Conservation (phyloP, 2,113 vertebrate species). For the Percina caprodes region DNA sequence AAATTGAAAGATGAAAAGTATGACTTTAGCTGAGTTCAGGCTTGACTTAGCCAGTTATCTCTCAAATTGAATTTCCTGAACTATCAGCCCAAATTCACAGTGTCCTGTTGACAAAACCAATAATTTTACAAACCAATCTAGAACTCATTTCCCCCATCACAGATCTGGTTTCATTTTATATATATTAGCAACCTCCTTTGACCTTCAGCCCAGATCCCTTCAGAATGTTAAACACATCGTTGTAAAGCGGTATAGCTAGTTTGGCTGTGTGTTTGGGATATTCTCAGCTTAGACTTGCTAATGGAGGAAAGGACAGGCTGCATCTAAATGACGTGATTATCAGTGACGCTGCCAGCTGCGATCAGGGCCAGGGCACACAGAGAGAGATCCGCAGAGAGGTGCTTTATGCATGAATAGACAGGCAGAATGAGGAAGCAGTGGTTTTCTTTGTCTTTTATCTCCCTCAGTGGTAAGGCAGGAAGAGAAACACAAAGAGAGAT, state of each 20-base stretch:
- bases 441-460: slow-evolving; percentile 70
- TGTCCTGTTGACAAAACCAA: slow-evolving; percentile 55
- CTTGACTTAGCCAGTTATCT: slow-evolving; percentile 21
- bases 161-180: slow-evolving; percentile 16
- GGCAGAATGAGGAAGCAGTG: slow-evolving; percentile 37
- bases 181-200: slow-evolving; percentile 37
- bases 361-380: slow-evolving; percentile 70
- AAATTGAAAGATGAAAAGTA: slow-evolving; percentile 22
- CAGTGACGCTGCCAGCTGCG: slow-evolving; percentile 80
- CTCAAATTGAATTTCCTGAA: slow-evolving; percentile 52
- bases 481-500: slow-evolving; percentile 42
- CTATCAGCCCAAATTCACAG: slow-evolving; percentile 35
- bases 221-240: slow-evolving; percentile 57
- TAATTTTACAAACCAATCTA: slow-evolving; percentile 50
- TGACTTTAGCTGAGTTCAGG: slow-evolving; percentile 21
- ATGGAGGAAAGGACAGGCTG: slow-evolving; percentile 72
- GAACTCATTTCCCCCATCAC: slow-evolving; percentile 46
- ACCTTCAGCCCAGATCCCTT: slow-evolving; percentile 37
- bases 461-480: slow-evolving; percentile 40
- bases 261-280: slow-evolving; percentile 56
- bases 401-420: slow-evolving; percentile 68
- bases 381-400: slow-evolving; percentile 69
- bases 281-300: slow-evolving; percentile 71
- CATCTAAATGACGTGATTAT: slow-evolving; percentile 83
- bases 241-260: slow-evolving; percentile 42